phyloP scores from a whole-genome alignment of 2,797 vertebrate genomes.

The Fistularia commersonii region DNA sequence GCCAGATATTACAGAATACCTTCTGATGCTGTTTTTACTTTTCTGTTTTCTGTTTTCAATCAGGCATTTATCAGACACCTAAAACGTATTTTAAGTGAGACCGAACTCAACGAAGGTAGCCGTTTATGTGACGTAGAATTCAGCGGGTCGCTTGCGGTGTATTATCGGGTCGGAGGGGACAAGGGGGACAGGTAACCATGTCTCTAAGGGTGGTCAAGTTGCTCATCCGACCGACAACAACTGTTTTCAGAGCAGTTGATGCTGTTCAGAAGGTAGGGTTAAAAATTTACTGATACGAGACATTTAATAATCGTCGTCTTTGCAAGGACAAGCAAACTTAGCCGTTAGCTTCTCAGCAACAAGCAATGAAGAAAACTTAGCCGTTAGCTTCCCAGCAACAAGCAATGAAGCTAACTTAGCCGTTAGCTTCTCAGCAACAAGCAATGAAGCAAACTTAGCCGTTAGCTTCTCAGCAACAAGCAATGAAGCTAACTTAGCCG shows the following conservation, averaged over 20 bases:
- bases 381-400: slow-evolving; percentile 9
- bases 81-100: neutral
- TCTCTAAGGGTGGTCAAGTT: slow-evolving; percentile 57
- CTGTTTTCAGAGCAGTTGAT: slow-evolving; percentile 24
- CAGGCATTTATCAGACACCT: slow-evolving; percentile 11
- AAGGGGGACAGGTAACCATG: slow-evolving; percentile 57
- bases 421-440: too few species aligned
- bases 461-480: neutral
- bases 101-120: neutral
- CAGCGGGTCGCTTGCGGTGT: slow-evolving; percentile 10
- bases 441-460: too few species aligned
- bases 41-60: neutral
- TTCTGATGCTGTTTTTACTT: too few species aligned
- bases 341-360: slow-evolving; percentile 14
- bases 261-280: slow-evolving; percentile 51
- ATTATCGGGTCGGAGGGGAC: slow-evolving; percentile 29
- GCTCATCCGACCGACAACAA: slow-evolving; percentile 47
- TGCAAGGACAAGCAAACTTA: slow-evolving; percentile 51
- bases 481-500: too few species aligned
- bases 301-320: neutral
- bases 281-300: rapidly evolving
- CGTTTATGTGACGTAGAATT: slow-evolving; percentile 29
- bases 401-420: neutral
- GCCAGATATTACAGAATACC: neutral
- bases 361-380: too few species aligned